phyloP scores from a whole-genome alignment of 2,888 invertebrate species.

The Drosophila buzzatii region DNA sequence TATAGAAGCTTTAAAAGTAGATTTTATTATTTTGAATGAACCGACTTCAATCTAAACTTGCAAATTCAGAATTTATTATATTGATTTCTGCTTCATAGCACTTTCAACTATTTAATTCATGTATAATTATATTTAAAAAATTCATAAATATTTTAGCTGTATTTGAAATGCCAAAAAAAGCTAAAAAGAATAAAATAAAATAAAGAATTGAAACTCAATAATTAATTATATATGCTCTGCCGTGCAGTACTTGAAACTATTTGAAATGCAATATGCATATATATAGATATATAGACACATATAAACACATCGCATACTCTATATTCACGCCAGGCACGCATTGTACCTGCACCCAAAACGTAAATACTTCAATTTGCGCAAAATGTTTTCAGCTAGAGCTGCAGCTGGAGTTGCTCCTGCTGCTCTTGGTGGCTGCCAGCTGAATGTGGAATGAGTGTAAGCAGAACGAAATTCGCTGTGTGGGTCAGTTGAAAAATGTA shows the following conservation, averaged over 20 bases:
- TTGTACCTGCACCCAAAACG: constrained; percentile 34
- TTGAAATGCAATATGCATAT: constrained; percentile 8
- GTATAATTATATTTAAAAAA: no score
- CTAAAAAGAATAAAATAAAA: no score
- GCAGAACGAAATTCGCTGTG: constrained; percentile 14
- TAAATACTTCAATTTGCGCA: constrained; percentile 77
- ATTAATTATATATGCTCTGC: neutral
- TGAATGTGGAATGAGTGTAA: neutral
- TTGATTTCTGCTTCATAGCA: no score
- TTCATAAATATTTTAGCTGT: neutral
- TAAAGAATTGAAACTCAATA: neutral
- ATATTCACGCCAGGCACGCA: constrained; percentile 8
- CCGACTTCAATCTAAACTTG: no score
- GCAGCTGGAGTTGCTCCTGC: neutral
- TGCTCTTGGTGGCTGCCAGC: neutral
- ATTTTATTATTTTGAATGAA: no score
- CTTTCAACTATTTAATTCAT: no score
- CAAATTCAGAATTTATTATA: no score
- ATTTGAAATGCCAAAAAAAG: neutral
- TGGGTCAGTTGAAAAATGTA: constrained; percentile 71
- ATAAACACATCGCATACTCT: neutral
- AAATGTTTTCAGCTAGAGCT: constrained; percentile 54
- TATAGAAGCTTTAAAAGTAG: no score
- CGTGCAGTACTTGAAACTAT: neutral
- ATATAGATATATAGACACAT: neutral